Conservation (phyloP, 2,888 invertebrate genomes). For the Eilema sororculum region DNA sequence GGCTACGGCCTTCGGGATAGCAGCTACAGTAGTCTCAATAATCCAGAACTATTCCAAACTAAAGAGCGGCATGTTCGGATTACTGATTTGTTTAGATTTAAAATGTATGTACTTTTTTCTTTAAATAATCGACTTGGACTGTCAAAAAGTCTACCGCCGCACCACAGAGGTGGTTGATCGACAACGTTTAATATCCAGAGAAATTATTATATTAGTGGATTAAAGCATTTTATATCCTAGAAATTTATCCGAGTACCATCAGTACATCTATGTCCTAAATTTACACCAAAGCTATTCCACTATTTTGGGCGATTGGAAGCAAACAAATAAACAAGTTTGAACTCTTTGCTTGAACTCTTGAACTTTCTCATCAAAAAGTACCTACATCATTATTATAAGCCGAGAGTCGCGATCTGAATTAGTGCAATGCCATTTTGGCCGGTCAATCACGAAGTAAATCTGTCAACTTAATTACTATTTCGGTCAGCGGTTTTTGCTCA, state of each 20-base stretch:
- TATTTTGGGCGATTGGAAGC: not conserved
- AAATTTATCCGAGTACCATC: too few relatives aligned
- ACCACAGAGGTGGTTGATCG: too few relatives aligned
- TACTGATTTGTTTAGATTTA: not conserved
- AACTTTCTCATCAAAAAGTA: too few relatives aligned
- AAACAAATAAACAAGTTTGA: not conserved
- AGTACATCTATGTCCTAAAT: too few relatives aligned
- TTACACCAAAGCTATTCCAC: not conserved
- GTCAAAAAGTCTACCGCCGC: too few relatives aligned
- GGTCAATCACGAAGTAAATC: not conserved
- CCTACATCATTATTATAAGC: not conserved
- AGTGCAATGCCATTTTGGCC: not conserved
- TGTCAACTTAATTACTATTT: not conserved
- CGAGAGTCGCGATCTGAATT: not conserved
- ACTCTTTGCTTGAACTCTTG: too few relatives aligned
- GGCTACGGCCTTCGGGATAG: too few relatives aligned
- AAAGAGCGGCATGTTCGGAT: not conserved
- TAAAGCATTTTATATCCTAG: too few relatives aligned
- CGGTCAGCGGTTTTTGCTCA: not conserved
- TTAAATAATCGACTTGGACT: too few relatives aligned
- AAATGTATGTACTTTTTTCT: not conserved
- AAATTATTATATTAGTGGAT: too few relatives aligned
- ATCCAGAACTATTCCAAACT: not conserved
- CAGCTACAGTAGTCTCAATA: not conserved
- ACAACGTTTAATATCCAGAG: too few relatives aligned